Evolutionary conservation across 2,113 vertebrate species (phyloP), one percentile per base, ranked within the genome.

Genomic region (Paracyprichromis sp.): DNA sequence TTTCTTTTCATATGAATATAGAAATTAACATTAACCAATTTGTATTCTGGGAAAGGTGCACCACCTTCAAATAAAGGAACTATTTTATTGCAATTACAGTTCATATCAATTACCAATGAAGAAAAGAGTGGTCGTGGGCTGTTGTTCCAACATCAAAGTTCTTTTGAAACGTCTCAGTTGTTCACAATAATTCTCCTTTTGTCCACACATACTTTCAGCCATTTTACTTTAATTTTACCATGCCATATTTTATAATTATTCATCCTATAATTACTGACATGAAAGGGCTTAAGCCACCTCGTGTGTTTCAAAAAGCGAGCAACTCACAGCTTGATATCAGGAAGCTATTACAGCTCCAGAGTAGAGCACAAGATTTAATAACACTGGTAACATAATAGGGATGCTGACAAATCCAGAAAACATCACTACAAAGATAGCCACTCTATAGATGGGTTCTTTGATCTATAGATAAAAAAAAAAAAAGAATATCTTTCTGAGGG

Each of bases 191-290:
- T 24, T 17, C 7, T 53, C 6, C 61, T 83, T 71, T 87, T 38
- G 52, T 71, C 59, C 66, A 17, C 45, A 83, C 13, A 71, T 61
- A 73, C 76, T 81, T 84, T 56, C 4, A n/a, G 56, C 88, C 45
- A 73, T 78, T 81, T 71, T 31, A 47, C 57, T 80, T 78, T 82
- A 31, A 47, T 54, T 81, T 87, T 69, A 82, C 17, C 34, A 31
- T 47, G 43, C 57, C 52, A 9, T 87, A 82, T 87, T 93, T 91
- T 63, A 40, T 73, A 83, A 89, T 88, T 83, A 90, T 84, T 85
- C 66, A 78, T 88, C 80, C 73, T 59, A 45, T 91, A 86, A 92
- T 90, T 89, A 91, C 89, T 36, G 91, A 93, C 89, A 91, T 91
- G 82, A 92, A 93, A 91, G 86, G 57, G 66, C 83, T 82, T 85